phyloP scores from a whole-genome alignment of 2,113 vertebrate genomes.

The Nothoprocta perdicaria region DNA sequence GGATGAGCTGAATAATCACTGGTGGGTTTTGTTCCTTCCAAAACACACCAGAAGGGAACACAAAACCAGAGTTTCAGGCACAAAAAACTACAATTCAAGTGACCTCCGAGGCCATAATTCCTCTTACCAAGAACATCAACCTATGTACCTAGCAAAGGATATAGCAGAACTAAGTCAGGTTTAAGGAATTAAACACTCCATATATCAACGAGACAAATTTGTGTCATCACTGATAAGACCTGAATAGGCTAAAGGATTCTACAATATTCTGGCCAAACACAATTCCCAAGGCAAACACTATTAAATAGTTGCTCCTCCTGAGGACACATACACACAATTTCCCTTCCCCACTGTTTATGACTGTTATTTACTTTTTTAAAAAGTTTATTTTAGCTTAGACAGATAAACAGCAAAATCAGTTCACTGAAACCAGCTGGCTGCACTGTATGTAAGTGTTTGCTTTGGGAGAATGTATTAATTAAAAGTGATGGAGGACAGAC shows the following conservation, averaged over 20 bases:
- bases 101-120: background rate
- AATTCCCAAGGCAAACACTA: background rate
- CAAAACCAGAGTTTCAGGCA: background rate
- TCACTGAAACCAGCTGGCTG: background rate
- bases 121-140: background rate
- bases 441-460: background rate
- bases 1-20: background rate
- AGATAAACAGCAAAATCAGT: background rate
- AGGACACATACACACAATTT: background rate
- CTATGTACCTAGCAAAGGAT: background rate
- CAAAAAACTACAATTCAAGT: background rate
- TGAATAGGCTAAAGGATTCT: background rate
- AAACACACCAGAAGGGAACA: background rate
- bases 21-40: background rate
- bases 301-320: background rate
- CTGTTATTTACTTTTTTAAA: background rate
- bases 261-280: background rate
- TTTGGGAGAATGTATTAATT: background rate
- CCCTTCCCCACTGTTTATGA: background rate
- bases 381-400: background rate
- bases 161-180: background rate
- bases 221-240: background rate
- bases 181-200: background rate
- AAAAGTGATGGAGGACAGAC: too few relatives aligned
- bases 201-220: background rate